A percentile compares a stretch with the other conserved stretches of the same genome.
phyloP scores from a whole-genome alignment of 2,888 invertebrate species.

The Lepidocyrtinus sp. region DNA sequence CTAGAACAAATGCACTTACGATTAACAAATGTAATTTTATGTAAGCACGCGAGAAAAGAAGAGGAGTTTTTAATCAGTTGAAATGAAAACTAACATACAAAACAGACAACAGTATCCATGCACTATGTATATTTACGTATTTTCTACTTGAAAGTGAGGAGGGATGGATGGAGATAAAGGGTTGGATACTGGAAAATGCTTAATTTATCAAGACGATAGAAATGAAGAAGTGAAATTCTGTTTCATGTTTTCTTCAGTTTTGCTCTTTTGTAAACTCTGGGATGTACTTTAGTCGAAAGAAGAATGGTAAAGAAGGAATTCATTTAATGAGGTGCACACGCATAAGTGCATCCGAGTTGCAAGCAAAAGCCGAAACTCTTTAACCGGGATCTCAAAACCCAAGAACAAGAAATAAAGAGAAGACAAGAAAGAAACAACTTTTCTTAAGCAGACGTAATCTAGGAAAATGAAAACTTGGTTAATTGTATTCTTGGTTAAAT shows the following conservation, averaged over 20 bases:
- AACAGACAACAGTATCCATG: background rate
- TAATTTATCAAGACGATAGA: background rate
- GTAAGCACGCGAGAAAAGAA: background rate
- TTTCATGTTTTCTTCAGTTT: background rate
- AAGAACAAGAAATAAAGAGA: conserved; percentile 6
- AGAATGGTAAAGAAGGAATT: too few relatives aligned
- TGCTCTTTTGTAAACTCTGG: too few relatives aligned
- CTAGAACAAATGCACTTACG: conserved; percentile 16
- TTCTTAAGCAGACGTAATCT: background rate
- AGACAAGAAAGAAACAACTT: conserved; percentile 7
- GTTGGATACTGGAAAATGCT: too few relatives aligned
- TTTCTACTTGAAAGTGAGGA: too few relatives aligned
- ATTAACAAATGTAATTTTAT: too few relatives aligned
- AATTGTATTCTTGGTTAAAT: too few relatives aligned
- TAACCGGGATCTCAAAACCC: too few relatives aligned
- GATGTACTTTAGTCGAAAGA: too few relatives aligned
- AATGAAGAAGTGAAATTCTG: background rate
- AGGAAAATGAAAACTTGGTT: background rate
- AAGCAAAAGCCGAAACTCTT: too few relatives aligned
- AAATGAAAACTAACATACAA: background rate
- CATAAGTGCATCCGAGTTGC: too few relatives aligned
- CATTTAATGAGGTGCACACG: too few relatives aligned
- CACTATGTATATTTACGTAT: conserved; percentile 16
- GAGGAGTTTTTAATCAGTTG: conserved; percentile 14
- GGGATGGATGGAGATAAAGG: too few relatives aligned